Evolutionary conservation across 1,140 invertebrate species (phyloP).

Genomic region (Tetraneura akinire): DNA sequence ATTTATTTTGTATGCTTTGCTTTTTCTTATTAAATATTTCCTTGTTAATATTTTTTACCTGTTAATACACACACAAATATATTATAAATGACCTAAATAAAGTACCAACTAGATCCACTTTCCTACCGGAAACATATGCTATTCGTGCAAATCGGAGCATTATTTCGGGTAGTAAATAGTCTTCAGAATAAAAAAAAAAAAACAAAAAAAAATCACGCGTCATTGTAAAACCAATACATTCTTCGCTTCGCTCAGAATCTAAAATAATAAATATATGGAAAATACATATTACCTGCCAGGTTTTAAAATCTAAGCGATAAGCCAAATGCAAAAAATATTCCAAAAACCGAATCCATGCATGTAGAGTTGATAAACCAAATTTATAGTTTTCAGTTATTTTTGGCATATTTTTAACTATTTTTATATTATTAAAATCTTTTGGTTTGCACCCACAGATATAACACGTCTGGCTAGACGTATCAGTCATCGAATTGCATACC

Average conservation of each 20-base stretch:
- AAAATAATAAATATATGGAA: no score
- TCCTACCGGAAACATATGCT: no score
- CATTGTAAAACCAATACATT: no score
- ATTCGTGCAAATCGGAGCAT: no score
- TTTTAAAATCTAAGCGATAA: background rate
- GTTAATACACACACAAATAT: background rate
- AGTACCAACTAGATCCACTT: no score
- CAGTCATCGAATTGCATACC: slow-evolving; percentile 13
- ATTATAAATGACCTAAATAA: no score
- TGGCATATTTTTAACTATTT: background rate
- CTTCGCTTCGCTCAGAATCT: no score
- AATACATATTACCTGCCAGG: background rate
- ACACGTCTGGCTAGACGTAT: background rate
- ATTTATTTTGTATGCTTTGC: background rate
- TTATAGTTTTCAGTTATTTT: background rate
- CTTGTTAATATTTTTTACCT: background rate
- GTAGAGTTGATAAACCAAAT: slow-evolving; percentile 18
- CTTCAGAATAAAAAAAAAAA: no score
- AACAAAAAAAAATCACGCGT: no score
- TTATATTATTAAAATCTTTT: background rate
- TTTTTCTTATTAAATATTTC: background rate
- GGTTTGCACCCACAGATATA: background rate
- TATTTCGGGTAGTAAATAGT: no score
- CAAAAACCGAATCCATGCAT: background rate
- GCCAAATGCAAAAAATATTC: background rate